These are phyloP conservation scores for Geodia barretti DNA, from an alignment of 37 sponge, comb jelly and placozoan species.

Conservation along the genomic window DNA sequence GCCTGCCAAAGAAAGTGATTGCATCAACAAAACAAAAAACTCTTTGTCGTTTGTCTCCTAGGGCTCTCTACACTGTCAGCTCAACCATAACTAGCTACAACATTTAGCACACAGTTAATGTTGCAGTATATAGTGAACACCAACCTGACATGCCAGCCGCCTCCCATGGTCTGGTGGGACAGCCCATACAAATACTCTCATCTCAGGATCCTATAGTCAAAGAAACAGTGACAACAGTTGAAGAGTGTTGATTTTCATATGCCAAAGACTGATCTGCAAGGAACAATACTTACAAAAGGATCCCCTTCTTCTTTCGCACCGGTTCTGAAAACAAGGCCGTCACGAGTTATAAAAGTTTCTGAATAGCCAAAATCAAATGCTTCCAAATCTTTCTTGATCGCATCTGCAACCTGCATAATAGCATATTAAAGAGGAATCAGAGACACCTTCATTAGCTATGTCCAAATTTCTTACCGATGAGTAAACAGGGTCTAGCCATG, in stretches of 20 bases:
- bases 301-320: neutral
- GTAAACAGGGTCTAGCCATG: neutral
- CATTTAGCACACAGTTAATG: too few species aligned
- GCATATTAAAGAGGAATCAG: too few species aligned
- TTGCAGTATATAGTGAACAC: too few species aligned
- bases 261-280: too few species aligned
- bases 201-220: neutral
- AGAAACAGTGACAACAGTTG: too few species aligned
- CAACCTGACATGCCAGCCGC: neutral
- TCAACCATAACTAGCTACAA: too few species aligned
- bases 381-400: neutral
- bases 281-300: conserved; percentile 31
- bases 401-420: neutral
- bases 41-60: neutral
- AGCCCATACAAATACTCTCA: neutral
- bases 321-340: neutral
- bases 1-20: neutral
- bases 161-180: neutral
- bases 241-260: too few species aligned
- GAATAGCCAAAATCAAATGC: neutral
- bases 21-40: neutral
- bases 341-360: too few species aligned
- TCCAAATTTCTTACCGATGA: neutral
- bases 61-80: too few species aligned
- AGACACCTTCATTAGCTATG: too few species aligned